Evolutionary conservation across 2,888 invertebrate species (phyloP).

Genomic region (Mellilla xanthometata): DNA sequence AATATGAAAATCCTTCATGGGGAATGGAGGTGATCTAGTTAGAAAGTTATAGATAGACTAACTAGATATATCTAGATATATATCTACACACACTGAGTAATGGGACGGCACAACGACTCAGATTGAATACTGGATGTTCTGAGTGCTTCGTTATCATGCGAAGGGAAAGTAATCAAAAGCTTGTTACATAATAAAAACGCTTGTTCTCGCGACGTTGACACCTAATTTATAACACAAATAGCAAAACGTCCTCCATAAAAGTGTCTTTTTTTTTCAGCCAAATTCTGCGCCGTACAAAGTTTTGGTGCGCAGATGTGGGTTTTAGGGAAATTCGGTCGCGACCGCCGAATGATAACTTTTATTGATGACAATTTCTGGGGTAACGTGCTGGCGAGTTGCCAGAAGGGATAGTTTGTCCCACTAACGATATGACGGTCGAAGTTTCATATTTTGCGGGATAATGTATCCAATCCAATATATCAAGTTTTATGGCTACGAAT

Average conservation of each 20-base stretch:
- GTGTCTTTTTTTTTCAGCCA: slow-evolving; percentile 30
- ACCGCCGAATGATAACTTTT: slow-evolving; percentile 53
- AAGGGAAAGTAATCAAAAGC: slow-evolving; percentile 16
- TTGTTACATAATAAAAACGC: slow-evolving; percentile 12
- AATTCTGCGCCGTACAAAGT: slow-evolving; percentile 35
- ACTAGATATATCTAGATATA: too few species aligned
- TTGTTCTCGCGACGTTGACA: slow-evolving; percentile 9
- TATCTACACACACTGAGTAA: too few species aligned
- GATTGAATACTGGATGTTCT: too few species aligned
- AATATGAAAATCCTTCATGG: background rate
- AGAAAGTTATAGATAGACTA: too few species aligned
- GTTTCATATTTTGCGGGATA: slow-evolving; percentile 33
- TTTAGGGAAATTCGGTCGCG: slow-evolving; percentile 48
- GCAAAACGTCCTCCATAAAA: slow-evolving; percentile 29
- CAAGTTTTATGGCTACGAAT: slow-evolving; percentile 22
- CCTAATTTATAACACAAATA: slow-evolving; percentile 16
- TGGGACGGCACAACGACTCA: too few species aligned
- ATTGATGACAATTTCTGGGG: slow-evolving; percentile 61
- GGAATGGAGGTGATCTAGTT: too few species aligned
- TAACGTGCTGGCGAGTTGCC: slow-evolving; percentile 55
- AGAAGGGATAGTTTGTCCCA: slow-evolving; percentile 52
- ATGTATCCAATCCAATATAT: slow-evolving; percentile 21
- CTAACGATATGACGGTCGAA: slow-evolving; percentile 45
- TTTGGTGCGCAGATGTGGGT: slow-evolving; percentile 41
- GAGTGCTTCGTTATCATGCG: background rate